These are phyloP conservation scores for Blastobasis lacticolella DNA, from an alignment of 2,888 invertebrate species.

Conservation along the genomic window DNA sequence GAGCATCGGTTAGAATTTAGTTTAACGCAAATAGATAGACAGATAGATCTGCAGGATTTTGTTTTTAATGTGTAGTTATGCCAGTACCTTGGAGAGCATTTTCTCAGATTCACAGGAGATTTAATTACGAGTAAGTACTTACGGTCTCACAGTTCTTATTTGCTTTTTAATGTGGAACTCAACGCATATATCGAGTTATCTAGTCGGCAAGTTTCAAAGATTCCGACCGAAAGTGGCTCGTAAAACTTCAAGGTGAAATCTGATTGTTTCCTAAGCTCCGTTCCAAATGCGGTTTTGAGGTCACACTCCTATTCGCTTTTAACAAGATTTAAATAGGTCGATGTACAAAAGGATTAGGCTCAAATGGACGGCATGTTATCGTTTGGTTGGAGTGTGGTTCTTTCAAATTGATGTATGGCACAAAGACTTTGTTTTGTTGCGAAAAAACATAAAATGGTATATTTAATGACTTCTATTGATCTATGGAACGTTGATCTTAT, in stretches of 20 bases:
- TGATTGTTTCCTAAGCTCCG: conserved; percentile 48
- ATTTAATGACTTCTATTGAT: too few species aligned
- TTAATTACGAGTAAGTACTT: too few species aligned
- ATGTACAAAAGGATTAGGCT: conserved; percentile 43
- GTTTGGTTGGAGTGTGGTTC: conserved; percentile 3
- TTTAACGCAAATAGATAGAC: too few species aligned
- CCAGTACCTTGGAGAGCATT: too few species aligned
- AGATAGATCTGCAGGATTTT: too few species aligned
- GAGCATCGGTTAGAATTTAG: too few species aligned
- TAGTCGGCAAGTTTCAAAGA: background rate
- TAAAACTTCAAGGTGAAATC: conserved; percentile 61
- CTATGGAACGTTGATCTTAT: too few species aligned
- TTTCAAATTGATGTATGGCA: background rate
- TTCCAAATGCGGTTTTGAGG: conserved; percentile 52
- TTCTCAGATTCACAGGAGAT: too few species aligned
- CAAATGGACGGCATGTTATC: conserved; percentile 24
- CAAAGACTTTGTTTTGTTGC: too few species aligned
- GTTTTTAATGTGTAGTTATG: too few species aligned
- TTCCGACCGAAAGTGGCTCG: conserved; percentile 41
- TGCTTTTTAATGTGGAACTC: background rate
- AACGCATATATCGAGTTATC: background rate
- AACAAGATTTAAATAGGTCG: conserved; percentile 51
- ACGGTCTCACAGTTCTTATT: background rate
- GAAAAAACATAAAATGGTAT: too few species aligned
- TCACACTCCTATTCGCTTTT: conserved; percentile 45